These are phyloP conservation scores for Spondyliosoma cantharus DNA, from an alignment of 2,797 vertebrate genomes.

Conservation along the genomic window DNA sequence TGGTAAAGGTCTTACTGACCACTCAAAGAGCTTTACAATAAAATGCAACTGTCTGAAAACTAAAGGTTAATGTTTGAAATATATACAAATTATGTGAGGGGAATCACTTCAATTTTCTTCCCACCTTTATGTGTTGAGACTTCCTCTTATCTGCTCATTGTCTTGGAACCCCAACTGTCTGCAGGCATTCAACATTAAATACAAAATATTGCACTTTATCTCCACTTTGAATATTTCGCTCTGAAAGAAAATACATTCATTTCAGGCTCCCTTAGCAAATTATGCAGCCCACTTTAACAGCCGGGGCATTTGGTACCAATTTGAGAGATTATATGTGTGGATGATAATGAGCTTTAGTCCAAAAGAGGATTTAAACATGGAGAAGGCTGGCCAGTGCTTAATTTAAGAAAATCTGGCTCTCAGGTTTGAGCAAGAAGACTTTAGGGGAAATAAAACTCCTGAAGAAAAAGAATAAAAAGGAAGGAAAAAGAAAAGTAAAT, in stretches of 20 bases:
- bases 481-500: conserved; percentile 44
- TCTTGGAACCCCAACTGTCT: conserved; percentile 29
- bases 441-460: conserved; percentile 22
- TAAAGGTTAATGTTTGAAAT: background rate
- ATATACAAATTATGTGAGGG: background rate
- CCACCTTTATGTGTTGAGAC: conserved; percentile 21
- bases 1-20: no score
- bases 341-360: conserved; percentile 83
- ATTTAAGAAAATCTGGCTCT: conserved; percentile 73
- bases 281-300: conserved; percentile 70
- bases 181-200: conserved; percentile 50
- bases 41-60: background rate
- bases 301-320: conserved; percentile 75
- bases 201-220: conserved; percentile 46
- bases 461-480: background rate
- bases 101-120: conserved; percentile 1
- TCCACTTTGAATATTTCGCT: conserved; percentile 59
- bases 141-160: conserved; percentile 14
- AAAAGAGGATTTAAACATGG: conserved; percentile 80
- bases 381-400: conserved; percentile 72
- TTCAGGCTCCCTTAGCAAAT: conserved; percentile 70
- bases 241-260: conserved; percentile 65
- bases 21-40: no score
- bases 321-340: conserved; percentile 83
- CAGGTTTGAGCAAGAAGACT: conserved; percentile 60